Evolutionary conservation across 1,140 invertebrate species (phyloP).

Genomic region (Pectinophora gossypiella): DNA sequence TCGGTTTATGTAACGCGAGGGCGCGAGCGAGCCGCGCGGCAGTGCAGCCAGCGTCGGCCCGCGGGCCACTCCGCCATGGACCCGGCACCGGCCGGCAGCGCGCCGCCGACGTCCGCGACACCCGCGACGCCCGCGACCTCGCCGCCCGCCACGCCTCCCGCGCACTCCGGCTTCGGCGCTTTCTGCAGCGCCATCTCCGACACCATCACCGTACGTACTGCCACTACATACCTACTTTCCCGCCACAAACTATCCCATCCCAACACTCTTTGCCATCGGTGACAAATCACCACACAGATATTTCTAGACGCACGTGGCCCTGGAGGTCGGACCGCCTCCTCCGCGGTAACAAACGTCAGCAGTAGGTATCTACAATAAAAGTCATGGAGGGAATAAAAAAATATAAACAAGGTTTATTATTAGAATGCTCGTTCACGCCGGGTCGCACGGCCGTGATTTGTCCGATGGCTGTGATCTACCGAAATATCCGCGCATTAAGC

Average conservation of each 20-base stretch:
- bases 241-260: constrained; percentile 29
- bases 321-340: constrained; percentile 44
- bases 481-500: constrained; percentile 70
- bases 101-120: constrained; percentile 31
- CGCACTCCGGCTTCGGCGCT: constrained; percentile 60
- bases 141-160: constrained; percentile 32
- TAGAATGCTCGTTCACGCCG: constrained; percentile 67
- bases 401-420: constrained; percentile 75
- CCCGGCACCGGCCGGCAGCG: constrained; percentile 36
- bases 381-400: constrained; percentile 63
- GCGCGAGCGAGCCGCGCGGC: constrained; percentile 32
- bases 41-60: constrained; percentile 54
- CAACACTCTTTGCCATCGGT: constrained; percentile 32
- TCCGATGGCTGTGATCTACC: constrained; percentile 70
- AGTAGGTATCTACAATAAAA: constrained; percentile 38
- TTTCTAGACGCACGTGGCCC: constrained; percentile 54
- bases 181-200: constrained; percentile 69
- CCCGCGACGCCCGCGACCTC: constrained; percentile 4
- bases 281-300: constrained; percentile 37
- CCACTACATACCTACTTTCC: constrained; percentile 13
- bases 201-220: constrained; percentile 64
- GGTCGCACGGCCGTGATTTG: constrained; percentile 72
- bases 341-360: constrained; percentile 15
- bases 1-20: constrained; percentile 37
- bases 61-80: constrained; percentile 49